A percentile compares a stretch with the other conserved stretches of the same genome.
phyloP scores from a whole-genome alignment of 2,113 vertebrate species.

The Pan paniscus region DNA sequence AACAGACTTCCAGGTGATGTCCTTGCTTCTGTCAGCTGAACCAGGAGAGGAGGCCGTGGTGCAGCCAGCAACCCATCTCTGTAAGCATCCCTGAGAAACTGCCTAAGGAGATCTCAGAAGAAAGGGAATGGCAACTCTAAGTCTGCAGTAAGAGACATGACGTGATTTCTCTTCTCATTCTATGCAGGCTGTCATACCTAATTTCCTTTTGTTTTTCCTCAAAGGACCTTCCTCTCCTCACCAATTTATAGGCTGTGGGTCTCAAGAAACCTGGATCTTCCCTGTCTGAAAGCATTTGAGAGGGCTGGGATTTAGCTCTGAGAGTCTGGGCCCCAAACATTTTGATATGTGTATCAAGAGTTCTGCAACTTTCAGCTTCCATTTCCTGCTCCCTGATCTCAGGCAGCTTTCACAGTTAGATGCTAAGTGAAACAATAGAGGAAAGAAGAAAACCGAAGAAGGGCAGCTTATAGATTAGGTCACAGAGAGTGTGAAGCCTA shows the following conservation, averaged over 20 bases:
- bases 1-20: not conserved
- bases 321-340: not conserved
- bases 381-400: not conserved
- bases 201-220: not conserved
- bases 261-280: not conserved
- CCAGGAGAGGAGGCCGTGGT: not conserved
- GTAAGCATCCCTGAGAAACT: not conserved
- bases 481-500: not conserved
- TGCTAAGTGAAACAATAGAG: not conserved
- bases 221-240: not conserved
- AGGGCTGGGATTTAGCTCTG: not conserved
- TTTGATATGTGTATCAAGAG: not conserved
- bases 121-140: not conserved
- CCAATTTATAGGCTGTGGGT: not conserved
- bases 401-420: slow-evolving; percentile 12
- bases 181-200: not conserved
- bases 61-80: fast-evolving
- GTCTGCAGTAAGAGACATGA: not conserved
- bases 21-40: not conserved
- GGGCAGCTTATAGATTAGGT: not conserved
- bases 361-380: not conserved
- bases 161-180: not conserved
- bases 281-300: not conserved
- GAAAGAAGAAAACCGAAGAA: not conserved
- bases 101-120: not conserved